A percentile compares a stretch with the other conserved stretches of the same genome.
These are phyloP conservation scores for Drosophila atripex DNA, from an alignment of 2,888 invertebrate species.

Conservation along the genomic window DNA sequence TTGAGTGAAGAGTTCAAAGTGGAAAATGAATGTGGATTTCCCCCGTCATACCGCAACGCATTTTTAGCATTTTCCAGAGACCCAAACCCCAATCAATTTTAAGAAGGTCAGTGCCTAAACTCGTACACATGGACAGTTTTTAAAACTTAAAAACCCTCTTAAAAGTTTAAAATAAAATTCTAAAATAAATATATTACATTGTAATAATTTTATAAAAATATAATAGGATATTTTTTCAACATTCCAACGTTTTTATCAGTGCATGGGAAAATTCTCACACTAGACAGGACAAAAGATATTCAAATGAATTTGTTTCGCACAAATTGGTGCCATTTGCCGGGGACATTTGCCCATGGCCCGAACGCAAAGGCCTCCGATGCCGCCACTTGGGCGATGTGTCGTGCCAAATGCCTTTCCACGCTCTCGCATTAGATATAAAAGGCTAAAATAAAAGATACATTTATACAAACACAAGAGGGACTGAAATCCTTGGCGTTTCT, in stretches of 20 bases:
- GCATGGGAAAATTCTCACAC: conserved; percentile 11
- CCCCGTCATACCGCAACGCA: conserved; percentile 8
- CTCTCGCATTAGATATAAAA: conserved; percentile 79
- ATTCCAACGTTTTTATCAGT: not conserved
- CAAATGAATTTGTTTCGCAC: conserved; percentile 80
- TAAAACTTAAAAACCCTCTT: not conserved
- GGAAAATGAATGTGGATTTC: conserved; percentile 55
- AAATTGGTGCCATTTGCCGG: conserved; percentile 77
- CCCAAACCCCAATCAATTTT: conserved; percentile 68
- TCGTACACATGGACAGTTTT: not conserved
- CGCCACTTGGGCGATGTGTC: conserved; percentile 76
- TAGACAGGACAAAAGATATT: conserved; percentile 62
- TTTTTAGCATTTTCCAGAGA: conserved; percentile 22
- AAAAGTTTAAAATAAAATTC: not conserved
- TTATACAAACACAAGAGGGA: conserved; percentile 62
- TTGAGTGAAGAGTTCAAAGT: conserved; percentile 68
- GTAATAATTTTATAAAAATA: not conserved
- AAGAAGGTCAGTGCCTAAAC: conserved; percentile 60
- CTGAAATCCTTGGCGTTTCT: conserved; percentile 31
- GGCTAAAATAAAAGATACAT: conserved; percentile 80
- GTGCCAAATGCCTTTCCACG: conserved; percentile 72
- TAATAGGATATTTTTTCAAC: not conserved
- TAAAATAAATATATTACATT: not conserved
- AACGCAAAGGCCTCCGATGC: conserved; percentile 56
- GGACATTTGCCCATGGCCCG: conserved; percentile 52